Evolutionary conservation across 2,797 vertebrate species (phyloP), one percentile per base, ranked within the genome.

Genomic region (Tiaroga cobitis): DNA sequence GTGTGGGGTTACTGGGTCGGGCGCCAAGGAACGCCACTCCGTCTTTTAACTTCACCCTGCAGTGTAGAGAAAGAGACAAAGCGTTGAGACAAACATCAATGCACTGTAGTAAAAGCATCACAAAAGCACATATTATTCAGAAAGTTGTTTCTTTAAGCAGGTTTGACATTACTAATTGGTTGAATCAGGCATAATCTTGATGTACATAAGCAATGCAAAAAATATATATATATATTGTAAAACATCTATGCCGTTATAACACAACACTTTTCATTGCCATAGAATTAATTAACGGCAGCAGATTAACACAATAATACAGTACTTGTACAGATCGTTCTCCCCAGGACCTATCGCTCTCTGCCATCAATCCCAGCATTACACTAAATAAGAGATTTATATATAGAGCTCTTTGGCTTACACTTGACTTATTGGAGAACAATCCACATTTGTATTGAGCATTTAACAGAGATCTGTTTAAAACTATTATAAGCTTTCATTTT

Each of bases 21-120:
- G 95, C 95, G 0, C 95, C 95, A 5, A 99, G 94, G 68, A 99
- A 96, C 8, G 95, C 96, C 86, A 99, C 95, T 0, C 98, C 97
- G 81, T 98, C 98, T 94, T 96, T 98, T 92, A 98, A 96, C 93
- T 98, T 99, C 81, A 97, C 98, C 91, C 98, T 99, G 95, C 24
- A 46, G 89, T 87, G 29, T 24, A 51, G 54, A 74, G 24, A 70
- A 65, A 59, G 76, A 90, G 56, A 82, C 34, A 43, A 2, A 76
- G 6, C 37, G 0, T 37, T 21, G 3, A 32, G 18, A 51, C 51
- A 18, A 43, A 56, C 41, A 54, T 59, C 32, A 65, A 9, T 26
- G 41, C 1, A 74, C 9, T 18, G 21, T 16, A 34, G 26, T 46
- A 43, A 34, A 70, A 24, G 51, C 8, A 15, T 26, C 3, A 82